A percentile compares a stretch with the other conserved stretches of the same genome.
Conservation (phyloP, 2,113 vertebrate species). For the Physeter macrocephalus region DNA sequence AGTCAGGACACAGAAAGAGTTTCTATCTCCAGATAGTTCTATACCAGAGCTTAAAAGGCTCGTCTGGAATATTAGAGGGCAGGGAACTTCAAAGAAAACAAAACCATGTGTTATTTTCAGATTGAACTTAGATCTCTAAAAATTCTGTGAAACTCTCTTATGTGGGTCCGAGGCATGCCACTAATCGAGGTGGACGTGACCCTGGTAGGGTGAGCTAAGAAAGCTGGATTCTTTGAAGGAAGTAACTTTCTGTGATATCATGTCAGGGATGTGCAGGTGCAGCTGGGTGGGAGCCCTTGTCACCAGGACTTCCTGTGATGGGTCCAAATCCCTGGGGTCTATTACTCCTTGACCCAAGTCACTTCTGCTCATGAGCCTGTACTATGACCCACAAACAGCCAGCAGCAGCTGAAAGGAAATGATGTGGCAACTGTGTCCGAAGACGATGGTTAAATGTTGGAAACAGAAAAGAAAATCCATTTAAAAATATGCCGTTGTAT, state of each 20-base stretch:
- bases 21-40: neutral
- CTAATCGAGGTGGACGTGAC: neutral
- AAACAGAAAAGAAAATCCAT: constrained; percentile 43
- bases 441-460: constrained; percentile 38
- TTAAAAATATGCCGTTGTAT: constrained; percentile 37
- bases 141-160: constrained; percentile 26
- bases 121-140: constrained; percentile 13
- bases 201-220: neutral
- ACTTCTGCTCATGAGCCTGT: constrained; percentile 52
- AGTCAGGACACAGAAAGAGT: neutral
- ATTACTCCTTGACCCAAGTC: constrained; percentile 25
- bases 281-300: constrained; percentile 57
- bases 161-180: neutral
- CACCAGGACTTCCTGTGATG: constrained; percentile 33
- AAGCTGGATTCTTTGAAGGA: constrained; percentile 53
- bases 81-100: constrained; percentile 16
- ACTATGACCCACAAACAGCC: constrained; percentile 50
- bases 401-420: constrained; percentile 65
- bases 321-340: constrained; percentile 5
- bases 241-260: constrained; percentile 55
- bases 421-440: constrained; percentile 60
- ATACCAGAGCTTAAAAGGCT: constrained; percentile 18
- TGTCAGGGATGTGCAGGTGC: constrained; percentile 38
- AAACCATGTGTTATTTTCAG: constrained; percentile 28
- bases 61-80: constrained; percentile 39